Evolutionary conservation across 2,888 invertebrate species (phyloP), one percentile per base, ranked within the genome.

Genomic region (Priocnemis perturbator): DNA sequence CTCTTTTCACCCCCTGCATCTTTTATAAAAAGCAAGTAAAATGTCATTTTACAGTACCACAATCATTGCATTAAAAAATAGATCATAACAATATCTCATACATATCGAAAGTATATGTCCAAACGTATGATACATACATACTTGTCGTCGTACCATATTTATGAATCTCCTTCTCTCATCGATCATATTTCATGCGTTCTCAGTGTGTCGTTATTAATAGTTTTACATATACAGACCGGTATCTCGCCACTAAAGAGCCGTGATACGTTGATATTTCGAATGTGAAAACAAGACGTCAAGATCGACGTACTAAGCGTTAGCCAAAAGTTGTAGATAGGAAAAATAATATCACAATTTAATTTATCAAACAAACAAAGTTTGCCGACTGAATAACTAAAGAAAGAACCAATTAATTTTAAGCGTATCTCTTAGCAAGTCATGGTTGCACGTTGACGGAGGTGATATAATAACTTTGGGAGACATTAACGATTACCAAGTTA

Each of bases 61-160:
- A 21, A 53, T 53, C 15, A 21, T 21, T 53, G 23, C 23, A 9
- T 45, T 67, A 57, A 57, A 58, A 53, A 64, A 48, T 48, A 59
- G 21, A 11, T 53, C 19, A 3, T 23, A 55, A 20, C 64, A 37
- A 20, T 37, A 58, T 67, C 67, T 67, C 57, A 30, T 62, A 73
- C 69, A 69, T 73, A 74, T 74, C 69, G 47, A 55, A 67, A 45
- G 26, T 59, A 72, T n/a, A 17, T 61, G 56, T 48, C 20, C 58
- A 64, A 58, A 63, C 53, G 48, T 58, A 64, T 7, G 26, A 26
- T 52, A 21, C 3, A 23, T 23, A 19, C 23, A 52, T 17, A 52
- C 17, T 53, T 20, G 3, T 50, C 20, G 20, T 19, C 20, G 20
- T 50, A 50, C 17, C 50, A n/a, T 20, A 50, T 50, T 50, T 50